phyloP scores from a whole-genome alignment of 2,888 invertebrate species.

The Escarpia spicata region DNA sequence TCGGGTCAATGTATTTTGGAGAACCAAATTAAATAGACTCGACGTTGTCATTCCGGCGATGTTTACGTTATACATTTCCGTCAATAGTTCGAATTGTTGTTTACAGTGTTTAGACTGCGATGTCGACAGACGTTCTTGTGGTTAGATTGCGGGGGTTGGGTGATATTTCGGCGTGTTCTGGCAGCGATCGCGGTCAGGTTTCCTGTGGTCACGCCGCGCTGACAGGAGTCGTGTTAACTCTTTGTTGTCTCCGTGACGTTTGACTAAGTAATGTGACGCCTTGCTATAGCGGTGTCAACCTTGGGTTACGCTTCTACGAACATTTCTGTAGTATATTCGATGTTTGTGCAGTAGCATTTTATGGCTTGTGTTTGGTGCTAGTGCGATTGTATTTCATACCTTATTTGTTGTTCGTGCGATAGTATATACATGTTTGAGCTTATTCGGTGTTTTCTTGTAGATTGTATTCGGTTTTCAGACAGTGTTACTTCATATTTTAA shows the following conservation, averaged over 20 bases:
- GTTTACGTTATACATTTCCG: not conserved
- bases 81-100: not conserved
- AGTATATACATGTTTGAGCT: not conserved
- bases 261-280: not conserved
- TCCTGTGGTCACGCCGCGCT: not conserved
- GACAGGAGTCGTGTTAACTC: not conserved
- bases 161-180: not conserved
- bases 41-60: not conserved
- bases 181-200: not conserved
- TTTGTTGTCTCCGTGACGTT: not conserved
- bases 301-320: not conserved
- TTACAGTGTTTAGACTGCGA: not conserved
- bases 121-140: not conserved
- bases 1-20: not conserved
- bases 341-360: not conserved
- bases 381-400: not conserved
- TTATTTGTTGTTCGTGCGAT: not conserved
- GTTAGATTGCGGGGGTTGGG: not conserved
- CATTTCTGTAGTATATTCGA: not conserved
- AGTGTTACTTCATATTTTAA: too few species aligned
- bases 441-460: not conserved
- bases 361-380: not conserved
- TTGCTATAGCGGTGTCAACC: not conserved
- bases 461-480: too few species aligned
- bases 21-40: not conserved